These are phyloP conservation scores for Proctacanthus coquilletti DNA, from an alignment of 1,140 invertebrate genomes.

Conservation along the genomic window DNA sequence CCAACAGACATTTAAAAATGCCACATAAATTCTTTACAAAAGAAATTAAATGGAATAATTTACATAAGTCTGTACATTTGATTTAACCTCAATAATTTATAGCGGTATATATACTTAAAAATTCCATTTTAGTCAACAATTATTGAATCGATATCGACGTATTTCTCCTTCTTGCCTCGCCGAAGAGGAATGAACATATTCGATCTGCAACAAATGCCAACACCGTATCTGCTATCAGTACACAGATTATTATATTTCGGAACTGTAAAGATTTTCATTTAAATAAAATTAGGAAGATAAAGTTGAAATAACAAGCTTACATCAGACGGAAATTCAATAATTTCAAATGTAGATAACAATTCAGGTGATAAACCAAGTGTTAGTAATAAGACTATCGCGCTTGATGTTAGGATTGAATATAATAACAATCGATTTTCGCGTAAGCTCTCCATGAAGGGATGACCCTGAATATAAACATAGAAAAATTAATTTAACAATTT, in stretches of 20 bases:
- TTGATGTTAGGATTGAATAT: slow-evolving; percentile 69
- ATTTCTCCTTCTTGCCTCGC: slow-evolving; percentile 32
- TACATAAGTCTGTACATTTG: too few relatives aligned
- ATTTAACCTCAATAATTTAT: too few relatives aligned
- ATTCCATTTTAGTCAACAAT: too few relatives aligned
- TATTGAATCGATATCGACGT: too few relatives aligned
- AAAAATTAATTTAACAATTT: slow-evolving; percentile 6
- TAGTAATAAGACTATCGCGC: slow-evolving; percentile 54
- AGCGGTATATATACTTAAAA: too few relatives aligned
- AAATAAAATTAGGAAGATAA: slow-evolving; percentile 6
- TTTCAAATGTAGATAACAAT: slow-evolving; percentile 68
- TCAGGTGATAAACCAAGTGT: slow-evolving; percentile 63
- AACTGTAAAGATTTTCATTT: slow-evolving; percentile 48
- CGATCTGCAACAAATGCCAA: slow-evolving; percentile 72
- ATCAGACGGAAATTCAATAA: slow-evolving; percentile 72
- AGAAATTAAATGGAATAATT: too few relatives aligned
- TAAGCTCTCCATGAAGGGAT: slow-evolving; percentile 97
- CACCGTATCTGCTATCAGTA: slow-evolving; percentile 67
- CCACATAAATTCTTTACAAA: too few relatives aligned
- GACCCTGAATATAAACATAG: slow-evolving; percentile 48
- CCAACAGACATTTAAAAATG: too few relatives aligned
- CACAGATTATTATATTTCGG: slow-evolving; percentile 58
- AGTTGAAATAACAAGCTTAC: slow-evolving; percentile 36
- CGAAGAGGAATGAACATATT: slow-evolving; percentile 73
- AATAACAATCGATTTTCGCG: slow-evolving; percentile 80